A percentile compares a stretch with the other conserved stretches of the same genome.
phyloP scores from a whole-genome alignment of 92 coral and sea anemone genomes.

The Blastomussa wellsi region DNA sequence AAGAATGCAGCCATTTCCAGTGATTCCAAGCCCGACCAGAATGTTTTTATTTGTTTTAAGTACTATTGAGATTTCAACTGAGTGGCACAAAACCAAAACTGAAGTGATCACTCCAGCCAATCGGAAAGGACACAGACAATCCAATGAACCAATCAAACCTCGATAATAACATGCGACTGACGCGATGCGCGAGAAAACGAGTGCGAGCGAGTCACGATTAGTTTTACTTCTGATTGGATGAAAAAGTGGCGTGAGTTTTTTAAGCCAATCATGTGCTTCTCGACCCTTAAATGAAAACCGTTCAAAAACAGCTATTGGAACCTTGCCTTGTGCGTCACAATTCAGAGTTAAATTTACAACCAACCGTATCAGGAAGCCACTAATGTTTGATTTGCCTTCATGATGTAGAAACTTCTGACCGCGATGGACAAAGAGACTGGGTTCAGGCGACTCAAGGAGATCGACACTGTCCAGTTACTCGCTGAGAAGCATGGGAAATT shows the following conservation, averaged over 20 bases:
- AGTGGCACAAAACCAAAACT: too few relatives aligned
- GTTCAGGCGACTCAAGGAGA: slow-evolving; percentile 19
- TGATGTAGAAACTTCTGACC: slow-evolving; percentile 68
- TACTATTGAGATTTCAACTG: too few relatives aligned
- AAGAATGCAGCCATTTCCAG: neutral
- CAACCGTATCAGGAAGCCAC: neutral
- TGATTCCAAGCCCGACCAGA: neutral
- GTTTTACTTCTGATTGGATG: too few relatives aligned
- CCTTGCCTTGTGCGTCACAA: neutral
- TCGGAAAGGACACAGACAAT: too few relatives aligned
- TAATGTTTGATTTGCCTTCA: neutral
- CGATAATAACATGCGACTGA: too few relatives aligned
- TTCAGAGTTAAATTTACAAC: neutral
- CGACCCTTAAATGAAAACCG: too few relatives aligned
- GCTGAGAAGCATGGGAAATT: slow-evolving; percentile 73
- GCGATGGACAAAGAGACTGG: slow-evolving; percentile 53
- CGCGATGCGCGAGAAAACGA: too few relatives aligned
- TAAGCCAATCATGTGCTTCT: too few relatives aligned
- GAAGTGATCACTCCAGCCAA: too few relatives aligned
- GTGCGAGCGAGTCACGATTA: too few relatives aligned
- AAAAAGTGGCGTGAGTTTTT: too few relatives aligned
- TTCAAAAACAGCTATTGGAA: neutral
- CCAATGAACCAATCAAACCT: too few relatives aligned
- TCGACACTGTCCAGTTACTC: slow-evolving; percentile 35
- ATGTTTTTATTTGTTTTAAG: neutral